Conservation (phyloP, 2,888 invertebrate genomes). For the Dynastes hyllus region DNA sequence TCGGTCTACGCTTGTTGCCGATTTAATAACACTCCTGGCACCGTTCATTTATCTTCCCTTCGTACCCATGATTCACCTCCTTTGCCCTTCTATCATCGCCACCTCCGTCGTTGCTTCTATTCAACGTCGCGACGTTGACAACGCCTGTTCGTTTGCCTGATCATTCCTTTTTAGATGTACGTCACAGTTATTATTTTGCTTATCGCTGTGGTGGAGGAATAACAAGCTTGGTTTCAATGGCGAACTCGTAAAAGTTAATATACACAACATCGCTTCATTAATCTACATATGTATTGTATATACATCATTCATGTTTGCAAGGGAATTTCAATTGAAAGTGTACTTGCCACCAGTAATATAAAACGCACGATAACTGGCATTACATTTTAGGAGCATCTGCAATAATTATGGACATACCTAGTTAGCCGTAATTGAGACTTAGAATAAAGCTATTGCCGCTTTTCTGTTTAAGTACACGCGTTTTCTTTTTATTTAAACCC, state of each 20-base stretch:
- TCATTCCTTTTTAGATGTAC: conserved; percentile 25
- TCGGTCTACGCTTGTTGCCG: conserved; percentile 56
- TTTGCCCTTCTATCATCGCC: conserved; percentile 8
- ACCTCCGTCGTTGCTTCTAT: conserved; percentile 10
- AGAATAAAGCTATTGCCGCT: too few species aligned
- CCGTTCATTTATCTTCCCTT: conserved; percentile 58
- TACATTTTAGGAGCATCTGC: too few species aligned
- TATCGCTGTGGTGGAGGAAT: conserved; percentile 4
- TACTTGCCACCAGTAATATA: too few species aligned
- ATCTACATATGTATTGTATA: neutral
- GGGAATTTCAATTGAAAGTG: neutral
- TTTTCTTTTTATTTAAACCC: too few species aligned
- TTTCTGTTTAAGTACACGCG: too few species aligned
- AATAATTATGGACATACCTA: too few species aligned
- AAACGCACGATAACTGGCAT: too few species aligned
- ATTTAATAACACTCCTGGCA: conserved; percentile 59
- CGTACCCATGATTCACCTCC: conserved; percentile 48
- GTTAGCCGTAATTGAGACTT: too few species aligned
- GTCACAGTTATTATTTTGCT: conserved; percentile 27
- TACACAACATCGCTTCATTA: conserved; percentile 32
- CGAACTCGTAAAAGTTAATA: conserved; percentile 27
- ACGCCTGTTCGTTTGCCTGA: neutral
- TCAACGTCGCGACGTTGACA: neutral
- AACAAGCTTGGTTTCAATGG: conserved; percentile 12
- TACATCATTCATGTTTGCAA: neutral